Conservation (phyloP, 1,140 invertebrate genomes). For the Zophobas morio region DNA sequence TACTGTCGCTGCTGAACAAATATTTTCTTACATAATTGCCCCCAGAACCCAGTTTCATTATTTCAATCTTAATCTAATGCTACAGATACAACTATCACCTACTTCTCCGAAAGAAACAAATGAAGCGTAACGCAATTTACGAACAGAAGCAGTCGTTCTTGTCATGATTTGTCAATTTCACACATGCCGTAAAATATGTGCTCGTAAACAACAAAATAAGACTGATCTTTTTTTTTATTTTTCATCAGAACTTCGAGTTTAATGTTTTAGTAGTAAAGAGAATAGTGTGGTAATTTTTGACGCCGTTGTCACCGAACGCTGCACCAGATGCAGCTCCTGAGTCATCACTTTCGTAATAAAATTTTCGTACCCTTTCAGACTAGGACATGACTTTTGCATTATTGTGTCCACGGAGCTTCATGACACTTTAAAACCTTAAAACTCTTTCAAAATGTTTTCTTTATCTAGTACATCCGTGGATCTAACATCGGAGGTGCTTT, state of each 20-base stretch:
- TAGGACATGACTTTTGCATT: background rate
- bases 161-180: constrained; percentile 1
- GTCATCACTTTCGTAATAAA: background rate
- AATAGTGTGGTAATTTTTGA: too few species aligned
- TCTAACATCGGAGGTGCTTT: background rate
- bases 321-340: background rate
- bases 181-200: background rate
- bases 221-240: too few species aligned
- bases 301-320: background rate
- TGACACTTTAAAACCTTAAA: background rate
- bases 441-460: background rate
- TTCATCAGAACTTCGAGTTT: too few species aligned
- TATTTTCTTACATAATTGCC: background rate
- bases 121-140: constrained; percentile 15
- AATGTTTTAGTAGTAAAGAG: too few species aligned
- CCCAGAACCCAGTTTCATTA: too few species aligned
- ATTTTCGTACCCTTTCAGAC: background rate
- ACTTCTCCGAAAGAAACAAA: constrained; percentile 18
- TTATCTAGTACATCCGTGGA: background rate
- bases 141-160: background rate
- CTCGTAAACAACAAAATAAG: background rate
- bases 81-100: background rate
- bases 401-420: background rate
- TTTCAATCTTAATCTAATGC: too few species aligned
- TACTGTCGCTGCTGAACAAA: background rate